Base-by-base conservation (phyloP, 2,888 invertebrate species). In the Timema cristinae region DNA sequence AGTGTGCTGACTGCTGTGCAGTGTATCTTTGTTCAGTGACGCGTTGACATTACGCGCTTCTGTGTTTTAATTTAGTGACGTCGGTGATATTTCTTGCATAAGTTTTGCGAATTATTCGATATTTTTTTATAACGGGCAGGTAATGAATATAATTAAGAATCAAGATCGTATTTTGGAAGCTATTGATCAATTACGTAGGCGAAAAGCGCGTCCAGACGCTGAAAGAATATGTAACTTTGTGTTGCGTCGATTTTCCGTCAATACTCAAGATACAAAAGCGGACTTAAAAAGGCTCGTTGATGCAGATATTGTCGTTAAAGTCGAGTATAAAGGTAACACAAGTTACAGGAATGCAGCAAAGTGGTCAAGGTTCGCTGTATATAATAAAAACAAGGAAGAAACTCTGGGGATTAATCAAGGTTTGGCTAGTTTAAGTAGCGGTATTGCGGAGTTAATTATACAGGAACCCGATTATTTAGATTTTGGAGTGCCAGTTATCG, bases 291-390 rank as follows among this genome's bases (percentile, higher is more conserved):
- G 88, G 81, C 88, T 94, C 78, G 88, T 93, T 13, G 90, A 90
- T 77, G 88, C 88, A 73, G 91, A 90, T 80, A 87, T 89, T 77
- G 90, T 94, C 71, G 87, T 90, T 76, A 91, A 91, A 86, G 94
- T 94, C 50, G 91, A 93, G 80, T 94, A 93, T 82, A 94, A 94
- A 83, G 93, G 93, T 78, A 91, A 89, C 83, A 91, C 90, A 77
- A 93, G 92, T 84, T 94, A 94, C 81, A 86, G 94, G 78, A 93
- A 92, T 84, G 91, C 92, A 67, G 89, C 91, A 69, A 92, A 89
- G 85, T 90, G 87, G 88, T 87, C 83, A 79, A 82, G 75, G 51
- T 76, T 71, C 76, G 59, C 74, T 73, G 76, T 79, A 73, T 72
- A 77, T 61, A 78, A 77, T 54, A 78, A 78, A 67, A 77, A 77